Base-by-base conservation (phyloP, 1,140 invertebrate species). In the Arion vulgaris region DNA sequence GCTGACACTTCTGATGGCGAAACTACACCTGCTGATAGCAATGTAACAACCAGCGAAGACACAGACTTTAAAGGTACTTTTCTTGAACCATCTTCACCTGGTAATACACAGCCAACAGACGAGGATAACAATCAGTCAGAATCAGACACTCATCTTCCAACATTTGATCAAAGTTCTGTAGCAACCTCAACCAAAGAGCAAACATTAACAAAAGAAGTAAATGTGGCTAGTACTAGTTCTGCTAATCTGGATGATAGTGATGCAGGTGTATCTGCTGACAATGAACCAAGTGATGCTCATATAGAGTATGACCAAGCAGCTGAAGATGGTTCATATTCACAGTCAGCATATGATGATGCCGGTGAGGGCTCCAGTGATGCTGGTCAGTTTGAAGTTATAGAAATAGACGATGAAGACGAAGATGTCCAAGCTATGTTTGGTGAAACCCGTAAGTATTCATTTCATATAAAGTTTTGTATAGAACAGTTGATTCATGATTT, bases 11-110 rank as follows among this genome's bases (percentile, higher is more conserved):
- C 78, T 34, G 39, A 69, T 7, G 53, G 39, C 39, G 66, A 71
- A n/a, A 28, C 32, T 38, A 17, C 77, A 38, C n/a, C 28, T 9
- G 26, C 28, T 17, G 78, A 32, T 41, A 62, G 26, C 13, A 39
- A 34, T 11, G 15, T 38, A 71, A 11, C 71, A 39, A 11, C 38
- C 38, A 49, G 28, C 28, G 71, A 39, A 73, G 41, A 73, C 36
- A 71, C 78, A 28, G 78, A 80, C 32, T 71, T 80, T 36, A 80
- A 80, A 80, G 78, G 68, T 38, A 80, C 78, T 80, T 80, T 80
- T 32, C 68, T 80, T 45, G 51, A 80, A 1, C 78, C 62, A 45
- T 78, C 53, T 9, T 34, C 38, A 32, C 5, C 13, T 15, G 17
- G 28, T 66, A 7, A 28, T 66, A 5, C 17, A 34, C n/a, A 13